phyloP scores from a whole-genome alignment of 2,888 invertebrate genomes.

The Macrophya alboannulata region DNA sequence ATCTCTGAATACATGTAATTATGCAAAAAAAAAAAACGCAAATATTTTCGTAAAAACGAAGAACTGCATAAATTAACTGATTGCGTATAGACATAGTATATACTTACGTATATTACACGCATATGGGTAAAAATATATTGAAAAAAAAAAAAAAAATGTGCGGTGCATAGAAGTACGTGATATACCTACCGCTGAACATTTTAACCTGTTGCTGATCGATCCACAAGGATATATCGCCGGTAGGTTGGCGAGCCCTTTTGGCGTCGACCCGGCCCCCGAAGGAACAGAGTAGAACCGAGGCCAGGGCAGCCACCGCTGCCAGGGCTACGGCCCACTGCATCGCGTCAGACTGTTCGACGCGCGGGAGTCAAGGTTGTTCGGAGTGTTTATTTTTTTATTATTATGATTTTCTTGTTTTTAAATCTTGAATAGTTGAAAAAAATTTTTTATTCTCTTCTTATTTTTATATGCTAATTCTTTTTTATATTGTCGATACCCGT shows the following conservation, averaged over 20 bases:
- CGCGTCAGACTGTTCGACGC: constrained; percentile 37
- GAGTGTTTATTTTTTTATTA: background rate
- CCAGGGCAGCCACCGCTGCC: constrained; percentile 68
- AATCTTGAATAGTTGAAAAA: background rate
- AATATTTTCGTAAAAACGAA: background rate
- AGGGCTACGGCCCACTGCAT: constrained; percentile 74
- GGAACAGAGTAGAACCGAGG: constrained; percentile 69
- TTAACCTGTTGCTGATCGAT: constrained; percentile 95
- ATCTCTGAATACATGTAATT: background rate
- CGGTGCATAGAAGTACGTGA: background rate
- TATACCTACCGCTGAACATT: constrained; percentile 91
- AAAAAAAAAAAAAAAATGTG: background rate
- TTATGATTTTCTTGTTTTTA: background rate
- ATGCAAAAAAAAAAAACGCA: background rate
- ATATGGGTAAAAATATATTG: background rate
- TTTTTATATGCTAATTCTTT: background rate
- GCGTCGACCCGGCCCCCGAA: constrained; percentile 70
- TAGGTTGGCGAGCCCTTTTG: constrained; percentile 71
- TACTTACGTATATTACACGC: too few relatives aligned
- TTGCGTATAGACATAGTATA: background rate
- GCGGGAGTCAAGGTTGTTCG: constrained; percentile 47
- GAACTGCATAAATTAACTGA: background rate
- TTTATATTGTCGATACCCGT: background rate
- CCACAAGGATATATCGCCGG: constrained; percentile 91
- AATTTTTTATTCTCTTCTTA: too few relatives aligned